Evolutionary conservation across 2,888 invertebrate genomes (phyloP).

Genomic region (Automeris io): DNA sequence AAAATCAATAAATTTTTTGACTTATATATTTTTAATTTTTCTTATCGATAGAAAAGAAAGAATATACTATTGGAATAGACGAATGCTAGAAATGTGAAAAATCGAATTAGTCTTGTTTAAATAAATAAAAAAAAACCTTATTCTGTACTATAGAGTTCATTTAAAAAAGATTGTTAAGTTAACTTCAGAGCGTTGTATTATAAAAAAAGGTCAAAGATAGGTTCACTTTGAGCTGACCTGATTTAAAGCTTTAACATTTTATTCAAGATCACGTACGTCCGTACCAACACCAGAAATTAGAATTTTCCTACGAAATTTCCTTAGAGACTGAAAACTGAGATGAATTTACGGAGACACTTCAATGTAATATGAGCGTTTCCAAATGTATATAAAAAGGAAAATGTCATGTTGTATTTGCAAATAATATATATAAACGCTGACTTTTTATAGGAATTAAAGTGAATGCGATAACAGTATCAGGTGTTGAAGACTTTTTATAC

Average conservation of each 20-base stretch:
- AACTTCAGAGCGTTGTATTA: too few relatives aligned
- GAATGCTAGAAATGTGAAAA: too few relatives aligned
- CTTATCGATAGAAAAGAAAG: not conserved
- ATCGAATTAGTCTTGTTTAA: too few relatives aligned
- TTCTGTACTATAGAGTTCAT: too few relatives aligned
- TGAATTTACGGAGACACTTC: constrained; percentile 25
- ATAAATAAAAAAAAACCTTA: too few relatives aligned
- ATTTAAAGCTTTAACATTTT: constrained; percentile 19
- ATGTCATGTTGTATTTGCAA: not conserved
- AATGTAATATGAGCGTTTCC: constrained; percentile 8
- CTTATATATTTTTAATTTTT: not conserved
- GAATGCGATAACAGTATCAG: not conserved
- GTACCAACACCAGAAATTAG: constrained; percentile 17
- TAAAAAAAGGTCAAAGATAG: too few relatives aligned
- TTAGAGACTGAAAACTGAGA: constrained; percentile 29
- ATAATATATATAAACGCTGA: not conserved
- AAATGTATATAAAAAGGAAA: constrained; percentile 1
- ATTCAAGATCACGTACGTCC: constrained; percentile 23
- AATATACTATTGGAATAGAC: too few relatives aligned
- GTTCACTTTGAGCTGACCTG: constrained; percentile 19
- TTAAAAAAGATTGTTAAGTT: too few relatives aligned
- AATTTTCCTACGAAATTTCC: constrained; percentile 32
- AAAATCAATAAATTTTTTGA: not conserved
- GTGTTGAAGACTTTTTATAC: not conserved
- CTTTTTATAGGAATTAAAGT: not conserved